Evolutionary conservation across 2,113 vertebrate species (phyloP).

Genomic region (Platanista minor): DNA sequence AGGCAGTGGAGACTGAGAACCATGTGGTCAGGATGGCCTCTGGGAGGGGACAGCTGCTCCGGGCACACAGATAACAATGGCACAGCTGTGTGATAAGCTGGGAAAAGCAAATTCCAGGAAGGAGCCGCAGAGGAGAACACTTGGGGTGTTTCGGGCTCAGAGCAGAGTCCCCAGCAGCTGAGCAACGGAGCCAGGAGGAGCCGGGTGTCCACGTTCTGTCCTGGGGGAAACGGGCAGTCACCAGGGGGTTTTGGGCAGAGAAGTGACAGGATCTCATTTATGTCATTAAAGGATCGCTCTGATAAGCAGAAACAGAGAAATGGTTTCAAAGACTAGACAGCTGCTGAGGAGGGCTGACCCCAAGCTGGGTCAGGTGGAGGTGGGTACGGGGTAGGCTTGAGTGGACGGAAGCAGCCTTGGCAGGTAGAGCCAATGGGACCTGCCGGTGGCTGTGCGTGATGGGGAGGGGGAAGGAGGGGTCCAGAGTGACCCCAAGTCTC

Average conservation of each 20-base stretch:
- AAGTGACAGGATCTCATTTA: too few relatives aligned
- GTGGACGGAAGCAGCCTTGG: background rate
- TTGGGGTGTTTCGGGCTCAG: too few relatives aligned
- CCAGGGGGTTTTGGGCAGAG: background rate
- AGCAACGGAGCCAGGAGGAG: too few relatives aligned
- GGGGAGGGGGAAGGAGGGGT: too few relatives aligned
- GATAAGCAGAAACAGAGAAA: background rate
- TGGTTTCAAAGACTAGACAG: rapidly evolving
- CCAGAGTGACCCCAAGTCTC: rapidly evolving
- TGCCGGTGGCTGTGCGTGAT: rapidly evolving
- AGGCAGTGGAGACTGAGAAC: background rate
- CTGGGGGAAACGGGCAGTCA: too few relatives aligned
- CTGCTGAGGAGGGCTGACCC: rapidly evolving
- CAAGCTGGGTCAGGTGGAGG: rapidly evolving
- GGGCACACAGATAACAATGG: background rate
- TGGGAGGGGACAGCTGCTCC: background rate
- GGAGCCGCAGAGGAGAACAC: background rate
- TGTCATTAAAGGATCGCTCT: rapidly evolving
- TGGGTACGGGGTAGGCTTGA: rapidly evolving
- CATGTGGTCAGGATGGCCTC: rapidly evolving
- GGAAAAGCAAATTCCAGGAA: too few relatives aligned
- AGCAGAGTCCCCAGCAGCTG: rapidly evolving
- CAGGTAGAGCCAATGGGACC: background rate
- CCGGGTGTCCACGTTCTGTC: rapidly evolving
- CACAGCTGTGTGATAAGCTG: rapidly evolving